Percentiles rank a stretch among this genome's conserved stretches.
These are phyloP conservation scores for Tricholaema leucomelas DNA, from an alignment of 2,113 vertebrate species.

Conservation along the genomic window DNA sequence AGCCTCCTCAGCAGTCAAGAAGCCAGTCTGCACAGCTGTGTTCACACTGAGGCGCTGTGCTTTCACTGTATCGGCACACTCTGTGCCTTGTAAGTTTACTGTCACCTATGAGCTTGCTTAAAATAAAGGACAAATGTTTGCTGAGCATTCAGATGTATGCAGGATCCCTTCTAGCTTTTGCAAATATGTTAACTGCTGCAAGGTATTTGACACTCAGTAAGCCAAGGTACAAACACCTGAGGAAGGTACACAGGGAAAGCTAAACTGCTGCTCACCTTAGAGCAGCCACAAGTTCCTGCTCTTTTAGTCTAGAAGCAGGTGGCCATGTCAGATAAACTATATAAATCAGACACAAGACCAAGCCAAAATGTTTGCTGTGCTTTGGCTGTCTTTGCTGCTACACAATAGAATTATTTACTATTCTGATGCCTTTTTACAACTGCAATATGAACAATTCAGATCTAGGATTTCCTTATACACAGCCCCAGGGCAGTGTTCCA, in stretches of 20 bases:
- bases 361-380: background rate
- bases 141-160: background rate
- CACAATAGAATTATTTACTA: background rate
- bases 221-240: background rate
- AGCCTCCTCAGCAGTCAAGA: background rate
- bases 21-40: background rate
- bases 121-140: background rate
- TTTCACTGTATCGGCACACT: background rate
- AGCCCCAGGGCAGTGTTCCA: background rate
- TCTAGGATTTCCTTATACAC: background rate
- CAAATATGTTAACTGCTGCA: background rate
- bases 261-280: background rate
- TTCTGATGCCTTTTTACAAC: slow-evolving; percentile 13
- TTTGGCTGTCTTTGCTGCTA: background rate
- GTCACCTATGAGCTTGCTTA: background rate
- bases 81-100: background rate
- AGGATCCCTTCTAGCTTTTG: background rate
- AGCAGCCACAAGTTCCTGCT: background rate
- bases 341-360: background rate
- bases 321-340: slow-evolving; percentile 1
- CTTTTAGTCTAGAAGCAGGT: background rate
- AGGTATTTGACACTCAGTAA: background rate
- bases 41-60: background rate
- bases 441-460: slow-evolving; percentile 1
- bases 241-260: background rate